Evolutionary conservation across 2,113 vertebrate species (phyloP), one percentile per base, ranked within the genome.

Genomic region (Ardeotis arabs): DNA sequence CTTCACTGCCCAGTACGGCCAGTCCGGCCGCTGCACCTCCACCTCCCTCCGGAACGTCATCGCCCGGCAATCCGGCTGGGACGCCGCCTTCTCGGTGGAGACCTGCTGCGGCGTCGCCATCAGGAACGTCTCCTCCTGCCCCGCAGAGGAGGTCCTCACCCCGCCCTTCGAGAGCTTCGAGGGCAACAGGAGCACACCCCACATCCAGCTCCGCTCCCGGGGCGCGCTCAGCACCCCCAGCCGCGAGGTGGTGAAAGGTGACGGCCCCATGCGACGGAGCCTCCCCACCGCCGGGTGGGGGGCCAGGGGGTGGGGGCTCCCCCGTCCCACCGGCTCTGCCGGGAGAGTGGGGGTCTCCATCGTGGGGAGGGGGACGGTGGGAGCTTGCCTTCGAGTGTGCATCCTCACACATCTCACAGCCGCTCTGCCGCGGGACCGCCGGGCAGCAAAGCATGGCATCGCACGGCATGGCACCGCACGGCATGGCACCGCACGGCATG

Each of bases 11-110:
- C n/a, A n/a, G n/a, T n/a, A n/a, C n/a, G n/a, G n/a, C n/a, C n/a
- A n/a, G n/a, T n/a, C n/a, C n/a, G n/a, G n/a, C n/a, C n/a, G n/a
- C n/a, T n/a, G n/a, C n/a, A n/a, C n/a, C n/a, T n/a, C n/a, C n/a
- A n/a, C n/a, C n/a, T n/a, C n/a, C n/a, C 73, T 95, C 35, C 16
- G 18, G 25, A 87, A 96, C 1, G 21, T 6, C 0, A 95, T 55
- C 0, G 85, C 95, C 11, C 44, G 68, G 58, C 17, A 29, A 23
- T 98, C 98, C 3, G 97, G 96, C 11, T 27, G 63, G 13, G 97
- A 98, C 81, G 96, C 97, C 93, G n/a, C n/a, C n/a, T 98, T 98
- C 68, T 86, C n/a, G 19, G 97, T 98, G 56, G 66, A 95, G 45
- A 98, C 96, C 39, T 98, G 98, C 84, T 95, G 95, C 0, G 96